Percentiles rank a stretch among this genome's conserved stretches.
Conservation (phyloP, 2,888 invertebrate genomes). For the Parnassius orleans region DNA sequence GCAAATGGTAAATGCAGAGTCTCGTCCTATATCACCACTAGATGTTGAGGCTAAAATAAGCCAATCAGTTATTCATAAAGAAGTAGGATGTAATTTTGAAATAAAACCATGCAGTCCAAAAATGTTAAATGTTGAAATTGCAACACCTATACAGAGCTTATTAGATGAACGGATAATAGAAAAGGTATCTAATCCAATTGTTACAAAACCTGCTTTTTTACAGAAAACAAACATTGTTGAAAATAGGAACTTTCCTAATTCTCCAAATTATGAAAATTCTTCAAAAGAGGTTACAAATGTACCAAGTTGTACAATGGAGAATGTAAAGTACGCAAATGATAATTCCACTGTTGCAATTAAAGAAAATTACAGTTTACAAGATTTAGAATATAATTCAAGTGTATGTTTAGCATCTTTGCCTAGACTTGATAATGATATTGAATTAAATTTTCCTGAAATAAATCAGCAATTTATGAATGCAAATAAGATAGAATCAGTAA, state of each 20-base stretch:
- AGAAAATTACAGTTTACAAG: constrained; percentile 63
- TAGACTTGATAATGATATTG: constrained; percentile 71
- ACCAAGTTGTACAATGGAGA: constrained; percentile 66
- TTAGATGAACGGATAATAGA: constrained; percentile 66
- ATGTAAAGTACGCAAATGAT: constrained; percentile 51
- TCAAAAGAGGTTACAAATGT: constrained; percentile 35
- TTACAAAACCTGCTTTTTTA: constrained; percentile 47
- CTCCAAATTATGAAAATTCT: constrained; percentile 23
- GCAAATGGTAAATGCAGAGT: constrained; percentile 39
- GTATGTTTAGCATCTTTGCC: constrained; percentile 71
- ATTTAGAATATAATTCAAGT: constrained; percentile 69
- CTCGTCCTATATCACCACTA: constrained; percentile 68
- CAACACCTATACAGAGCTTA: constrained; percentile 62
- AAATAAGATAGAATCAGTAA: constrained; percentile 56
- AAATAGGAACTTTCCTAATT: constrained; percentile 12
- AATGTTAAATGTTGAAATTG: constrained; percentile 71
- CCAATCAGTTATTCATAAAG: constrained; percentile 78
- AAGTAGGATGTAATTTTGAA: constrained; percentile 78
- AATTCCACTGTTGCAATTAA: constrained; percentile 48
- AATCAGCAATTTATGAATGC: constrained; percentile 76
- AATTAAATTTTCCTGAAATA: constrained; percentile 73
- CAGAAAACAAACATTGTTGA: constrained; percentile 38
- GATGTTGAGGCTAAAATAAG: constrained; percentile 79
- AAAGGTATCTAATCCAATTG: constrained; percentile 66
- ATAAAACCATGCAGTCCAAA: constrained; percentile 77